These are phyloP conservation scores for Drosophila sp. DNA, from an alignment of 1,140 invertebrate genomes.

Conservation along the genomic window DNA sequence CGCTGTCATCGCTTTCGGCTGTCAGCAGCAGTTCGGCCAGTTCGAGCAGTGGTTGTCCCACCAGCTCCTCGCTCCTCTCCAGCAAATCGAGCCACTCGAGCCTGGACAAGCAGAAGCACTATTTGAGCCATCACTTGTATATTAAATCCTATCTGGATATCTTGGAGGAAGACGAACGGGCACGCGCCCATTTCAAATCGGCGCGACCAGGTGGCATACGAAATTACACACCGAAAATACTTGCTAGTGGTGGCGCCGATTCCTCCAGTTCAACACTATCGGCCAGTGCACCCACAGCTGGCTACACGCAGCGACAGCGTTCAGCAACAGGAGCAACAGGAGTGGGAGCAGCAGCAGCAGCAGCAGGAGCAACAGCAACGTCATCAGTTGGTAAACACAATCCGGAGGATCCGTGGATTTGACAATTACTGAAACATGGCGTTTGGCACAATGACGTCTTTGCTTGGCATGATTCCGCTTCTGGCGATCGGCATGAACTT, in stretches of 20 bases:
- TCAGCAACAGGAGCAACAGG: neutral
- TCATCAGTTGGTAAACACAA: slow-evolving; percentile 34
- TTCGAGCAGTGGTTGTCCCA: slow-evolving; percentile 65
- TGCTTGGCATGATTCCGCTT: slow-evolving; percentile 90
- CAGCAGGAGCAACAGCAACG: slow-evolving; percentile 14
- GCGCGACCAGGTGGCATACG: slow-evolving; percentile 86
- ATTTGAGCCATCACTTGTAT: slow-evolving; percentile 85
- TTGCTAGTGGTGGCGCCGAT: slow-evolving; percentile 80
- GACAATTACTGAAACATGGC: slow-evolving; percentile 83
- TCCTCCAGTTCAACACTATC: slow-evolving; percentile 43
- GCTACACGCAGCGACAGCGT: slow-evolving; percentile 30
- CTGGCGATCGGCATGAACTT: slow-evolving; percentile 91
- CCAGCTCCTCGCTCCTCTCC: slow-evolving; percentile 51
- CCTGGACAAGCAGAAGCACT: slow-evolving; percentile 84
- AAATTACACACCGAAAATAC: slow-evolving; percentile 87
- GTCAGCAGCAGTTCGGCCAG: slow-evolving; percentile 66
- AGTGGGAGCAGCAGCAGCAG: neutral
- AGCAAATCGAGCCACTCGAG: slow-evolving; percentile 83
- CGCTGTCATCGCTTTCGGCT: slow-evolving; percentile 68
- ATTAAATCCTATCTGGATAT: slow-evolving; percentile 86
- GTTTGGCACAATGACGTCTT: slow-evolving; percentile 84
- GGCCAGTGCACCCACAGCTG: slow-evolving; percentile 60
- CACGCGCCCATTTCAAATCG: slow-evolving; percentile 80
- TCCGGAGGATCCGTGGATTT: slow-evolving; percentile 80
- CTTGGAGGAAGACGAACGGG: slow-evolving; percentile 83